Evolutionary conservation across 1,140 invertebrate species (phyloP), one percentile per base, ranked within the genome.

Genomic region (Drosophila yakuba): DNA sequence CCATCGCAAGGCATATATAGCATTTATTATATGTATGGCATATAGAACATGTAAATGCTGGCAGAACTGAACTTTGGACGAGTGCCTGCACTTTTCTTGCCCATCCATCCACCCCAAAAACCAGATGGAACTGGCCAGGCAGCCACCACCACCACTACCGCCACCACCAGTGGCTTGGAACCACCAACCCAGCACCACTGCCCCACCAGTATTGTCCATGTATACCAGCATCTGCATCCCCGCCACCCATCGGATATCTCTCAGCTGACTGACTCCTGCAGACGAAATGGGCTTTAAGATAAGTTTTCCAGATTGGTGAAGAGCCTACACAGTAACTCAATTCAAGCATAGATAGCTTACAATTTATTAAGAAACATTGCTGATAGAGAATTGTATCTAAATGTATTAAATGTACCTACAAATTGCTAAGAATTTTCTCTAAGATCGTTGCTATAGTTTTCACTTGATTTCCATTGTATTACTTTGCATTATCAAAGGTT

Each of bases 11-110:
- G 54, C 59, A 62, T 20, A 62, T 20, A 58, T 47, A 58, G 32
- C 17, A 52, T 55, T 51, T 11, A 78, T 36, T 51, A 52, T 35
- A 59, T 45, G 47, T 60, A n/a, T 38, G 56, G 61, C 61, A 60
- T 63, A 36, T 36, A 45, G 38, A 45, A 66, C 45, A 77, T 74
- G 59, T 59, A 71, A 78, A 69, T 77, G 74, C 67, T 56, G 41
- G 10, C 64, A 51, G 48, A 80, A 71, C 52, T 71, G 48, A 80
- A 76, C 52, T 71, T 69, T 56, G 28, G 51, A 35, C 51, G 28
- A 56, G 54, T 52, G 60, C 41, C 54, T 72, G 66, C 66, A 80
- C 51, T 82, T 73, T 60, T 17, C 39, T 51, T 60, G 17, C 23
- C 56, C 54, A 36, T 61, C 47, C 57, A 51, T 61, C 47, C 57